Evolutionary conservation across 2,797 vertebrate genomes (phyloP), one percentile per base, ranked within the genome.

Genomic region (Coreius guichenoti): DNA sequence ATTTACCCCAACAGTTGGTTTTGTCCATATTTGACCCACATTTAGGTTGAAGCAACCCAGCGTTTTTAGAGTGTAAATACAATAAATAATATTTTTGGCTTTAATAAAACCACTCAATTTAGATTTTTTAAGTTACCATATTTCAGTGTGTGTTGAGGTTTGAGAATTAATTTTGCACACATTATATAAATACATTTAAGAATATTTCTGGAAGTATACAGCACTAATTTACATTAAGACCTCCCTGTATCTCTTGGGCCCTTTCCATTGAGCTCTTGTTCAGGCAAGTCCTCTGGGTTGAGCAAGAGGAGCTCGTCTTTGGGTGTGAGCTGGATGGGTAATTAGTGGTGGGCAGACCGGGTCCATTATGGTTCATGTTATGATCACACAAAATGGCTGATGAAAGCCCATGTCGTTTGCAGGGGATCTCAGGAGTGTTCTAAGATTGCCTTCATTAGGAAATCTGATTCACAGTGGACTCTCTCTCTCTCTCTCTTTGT

Each of bases 361-460:
- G 65, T 87, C 86, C 87, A 89, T 88, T 88, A 90, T 73, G 51
- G 84, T 73, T 78, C 80, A 86, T 85, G 69, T 61, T 83, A 69
- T 80, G 83, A 51, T 86, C 73, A 80, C 51, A 81, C 31, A 88
- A 86, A 85, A 88, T 81, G 70, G 63, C 58, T 76, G 61, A 86
- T 33, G 36, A 86, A 70, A 83, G 74, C 65, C 63, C 65, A 45
- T 39, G 63, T 70, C 74, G 47, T 87, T 74, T 84, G 26, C 77
- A 51, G 26, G 39, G 67, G 69, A 74, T 90, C 89, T 86, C 88
- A 87, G 51, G 89, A 87, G 86, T 83, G 78, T 54, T 33, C 67
- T n/a, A 54, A 84, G 86, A 89, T 89, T 86, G 83, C 80, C 85
- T 89, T 89, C 86, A 89, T 89, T 88, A 90, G 69, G 65, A 89